These are phyloP conservation scores for Eupithecia abbreviata DNA, from an alignment of 2,888 invertebrate genomes.

Conservation along the genomic window DNA sequence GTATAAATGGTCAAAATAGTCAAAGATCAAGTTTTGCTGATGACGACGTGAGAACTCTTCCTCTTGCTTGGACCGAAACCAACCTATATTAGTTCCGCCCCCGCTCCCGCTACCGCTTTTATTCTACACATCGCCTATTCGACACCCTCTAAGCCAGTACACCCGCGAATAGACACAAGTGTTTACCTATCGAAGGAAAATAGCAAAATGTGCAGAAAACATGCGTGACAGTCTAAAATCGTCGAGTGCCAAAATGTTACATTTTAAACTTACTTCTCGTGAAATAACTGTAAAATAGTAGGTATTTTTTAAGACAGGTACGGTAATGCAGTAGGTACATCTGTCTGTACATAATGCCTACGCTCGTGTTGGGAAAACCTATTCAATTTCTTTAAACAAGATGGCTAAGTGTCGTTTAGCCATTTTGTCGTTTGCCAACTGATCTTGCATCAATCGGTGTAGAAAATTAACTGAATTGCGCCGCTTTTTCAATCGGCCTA, in stretches of 20 bases:
- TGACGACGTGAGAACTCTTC: background rate
- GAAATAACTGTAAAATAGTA: background rate
- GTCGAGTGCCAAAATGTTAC: background rate
- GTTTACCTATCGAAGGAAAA: conserved; percentile 31
- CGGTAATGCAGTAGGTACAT: no score
- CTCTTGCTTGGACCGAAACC: background rate
- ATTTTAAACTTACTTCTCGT: background rate
- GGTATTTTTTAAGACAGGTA: background rate
- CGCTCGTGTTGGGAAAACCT: no score
- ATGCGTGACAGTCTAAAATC: conserved; percentile 24
- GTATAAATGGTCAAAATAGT: no score
- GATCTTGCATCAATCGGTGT: no score
- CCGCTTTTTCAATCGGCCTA: no score
- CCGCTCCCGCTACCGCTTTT: conserved; percentile 20
- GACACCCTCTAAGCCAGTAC: conserved; percentile 35
- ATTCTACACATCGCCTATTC: conserved; percentile 9
- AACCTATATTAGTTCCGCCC: background rate
- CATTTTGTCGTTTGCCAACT: no score
- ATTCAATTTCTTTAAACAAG: no score
- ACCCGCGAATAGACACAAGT: conserved; percentile 18
- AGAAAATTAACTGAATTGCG: no score
- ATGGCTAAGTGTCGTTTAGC: no score
- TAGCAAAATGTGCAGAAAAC: conserved; percentile 36
- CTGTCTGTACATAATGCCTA: no score
- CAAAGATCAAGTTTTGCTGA: no score